Percentiles rank a stretch among this genome's conserved stretches.
Evolutionary conservation across 2,113 vertebrate species (phyloP).

Genomic region (Serilophus lunatus): DNA sequence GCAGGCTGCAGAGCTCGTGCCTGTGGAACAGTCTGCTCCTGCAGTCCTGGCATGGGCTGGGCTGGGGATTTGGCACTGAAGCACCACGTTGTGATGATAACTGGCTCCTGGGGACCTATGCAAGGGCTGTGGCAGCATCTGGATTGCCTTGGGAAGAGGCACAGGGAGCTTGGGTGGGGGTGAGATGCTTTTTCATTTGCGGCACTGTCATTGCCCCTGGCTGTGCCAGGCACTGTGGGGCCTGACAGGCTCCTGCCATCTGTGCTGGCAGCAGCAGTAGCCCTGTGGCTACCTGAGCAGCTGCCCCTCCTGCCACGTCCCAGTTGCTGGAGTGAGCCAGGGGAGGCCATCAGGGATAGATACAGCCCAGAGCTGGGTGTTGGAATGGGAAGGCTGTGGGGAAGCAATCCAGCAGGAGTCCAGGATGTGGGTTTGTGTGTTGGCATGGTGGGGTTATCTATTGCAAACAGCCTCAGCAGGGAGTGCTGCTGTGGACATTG

Average conservation of each 20-base stretch:
- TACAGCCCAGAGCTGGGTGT: background rate
- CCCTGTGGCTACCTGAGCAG: background rate
- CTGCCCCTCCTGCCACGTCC: background rate
- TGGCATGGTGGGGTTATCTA: background rate
- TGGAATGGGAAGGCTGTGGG: background rate
- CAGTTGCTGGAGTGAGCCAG: background rate
- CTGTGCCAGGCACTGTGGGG: background rate
- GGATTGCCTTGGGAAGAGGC: background rate
- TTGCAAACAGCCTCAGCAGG: background rate
- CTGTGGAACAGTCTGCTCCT: background rate
- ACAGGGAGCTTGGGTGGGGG: background rate
- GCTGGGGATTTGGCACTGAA: background rate
- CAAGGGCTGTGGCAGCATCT: background rate
- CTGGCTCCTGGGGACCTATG: background rate
- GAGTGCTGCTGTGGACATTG: background rate
- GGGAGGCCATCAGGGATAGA: background rate
- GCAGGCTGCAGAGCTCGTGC: slow-evolving; percentile 11
- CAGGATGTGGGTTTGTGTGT: background rate
- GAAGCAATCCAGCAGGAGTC: background rate
- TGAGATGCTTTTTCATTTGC: background rate
- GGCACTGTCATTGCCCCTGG: background rate
- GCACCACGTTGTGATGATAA: background rate
- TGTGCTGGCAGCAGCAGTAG: background rate
- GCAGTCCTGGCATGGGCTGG: background rate
- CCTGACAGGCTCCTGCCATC: background rate